phyloP scores from a whole-genome alignment of 2,113 vertebrate genomes.

The Pristiophorus japonicus region DNA sequence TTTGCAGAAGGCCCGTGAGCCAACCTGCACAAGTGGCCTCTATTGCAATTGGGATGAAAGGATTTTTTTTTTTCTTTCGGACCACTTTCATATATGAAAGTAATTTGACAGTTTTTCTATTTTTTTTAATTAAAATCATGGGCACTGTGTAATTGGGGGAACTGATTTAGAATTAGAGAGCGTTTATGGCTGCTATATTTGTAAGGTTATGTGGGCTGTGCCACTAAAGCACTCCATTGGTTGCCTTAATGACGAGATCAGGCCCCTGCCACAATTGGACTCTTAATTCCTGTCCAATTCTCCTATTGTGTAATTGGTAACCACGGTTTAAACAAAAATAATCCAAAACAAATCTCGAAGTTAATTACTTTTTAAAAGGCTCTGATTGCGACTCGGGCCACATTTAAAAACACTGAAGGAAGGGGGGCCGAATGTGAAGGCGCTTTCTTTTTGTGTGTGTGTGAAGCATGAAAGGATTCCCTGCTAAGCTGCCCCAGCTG shows the following conservation, averaged over 20 bases:
- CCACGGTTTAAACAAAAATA: conserved; percentile 33
- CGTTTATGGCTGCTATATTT: conserved; percentile 16
- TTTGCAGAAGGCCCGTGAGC: background rate
- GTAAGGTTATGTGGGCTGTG: conserved; percentile 15
- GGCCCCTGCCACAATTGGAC: conserved; percentile 17
- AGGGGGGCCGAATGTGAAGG: conserved; percentile 22
- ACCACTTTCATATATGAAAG: conserved; percentile 7
- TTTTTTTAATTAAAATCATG: background rate
- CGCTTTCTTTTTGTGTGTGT: conserved; percentile 28
- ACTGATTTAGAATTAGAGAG: background rate
- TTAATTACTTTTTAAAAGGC: conserved; percentile 37
- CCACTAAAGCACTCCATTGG: conserved; percentile 29
- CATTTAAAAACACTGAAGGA: conserved; percentile 20
- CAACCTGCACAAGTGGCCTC: background rate
- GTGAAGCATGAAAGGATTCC: conserved; percentile 34
- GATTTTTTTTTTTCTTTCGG: background rate
- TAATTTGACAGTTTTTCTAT: conserved; percentile 3
- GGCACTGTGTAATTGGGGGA: conserved; percentile 9
- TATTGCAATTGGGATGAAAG: background rate
- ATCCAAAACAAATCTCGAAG: conserved; percentile 33
- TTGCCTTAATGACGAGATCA: conserved; percentile 28
- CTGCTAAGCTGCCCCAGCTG: conserved; percentile 38
- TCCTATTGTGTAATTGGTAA: conserved; percentile 33
- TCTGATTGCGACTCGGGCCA: conserved; percentile 19
- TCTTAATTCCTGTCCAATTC: conserved; percentile 9